A percentile compares a stretch with the other conserved stretches of the same genome.
Conservation (phyloP, 2,113 vertebrate species). For the Corydoras sp. region DNA sequence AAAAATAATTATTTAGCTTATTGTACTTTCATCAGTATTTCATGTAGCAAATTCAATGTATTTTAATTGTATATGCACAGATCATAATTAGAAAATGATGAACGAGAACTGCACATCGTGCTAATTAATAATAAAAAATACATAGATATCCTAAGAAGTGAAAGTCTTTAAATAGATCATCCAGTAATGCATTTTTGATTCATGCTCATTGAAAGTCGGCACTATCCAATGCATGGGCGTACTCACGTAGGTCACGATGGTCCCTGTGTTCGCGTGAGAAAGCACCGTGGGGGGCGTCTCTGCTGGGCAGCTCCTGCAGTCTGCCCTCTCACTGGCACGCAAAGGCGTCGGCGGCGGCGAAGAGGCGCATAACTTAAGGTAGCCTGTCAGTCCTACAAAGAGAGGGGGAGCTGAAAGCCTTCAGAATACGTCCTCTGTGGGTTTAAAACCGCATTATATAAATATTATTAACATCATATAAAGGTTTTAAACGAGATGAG, state of each 20-base stretch:
- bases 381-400: background rate
- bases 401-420: background rate
- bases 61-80: too few species aligned
- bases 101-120: background rate
- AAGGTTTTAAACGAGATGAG: too few species aligned
- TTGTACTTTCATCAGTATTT: too few species aligned
- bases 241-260: background rate
- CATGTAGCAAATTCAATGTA: too few species aligned
- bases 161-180: too few species aligned
- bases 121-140: background rate
- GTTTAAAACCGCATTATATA: too few species aligned
- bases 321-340: conserved; percentile 6
- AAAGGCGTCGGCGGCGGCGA: background rate
- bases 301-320: conserved; percentile 15
- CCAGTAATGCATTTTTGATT: too few species aligned
- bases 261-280: conserved; percentile 18
- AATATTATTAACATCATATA: too few species aligned
- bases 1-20: too few species aligned
- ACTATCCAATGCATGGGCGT: too few species aligned
- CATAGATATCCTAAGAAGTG: background rate
- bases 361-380: background rate
- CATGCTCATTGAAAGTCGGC: too few species aligned
- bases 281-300: conserved; percentile 15
- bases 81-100: too few species aligned
- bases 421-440: background rate